These are phyloP conservation scores for Phrynocephalus versicolor DNA, from an alignment of 2,113 vertebrate genomes.

Conservation along the genomic window DNA sequence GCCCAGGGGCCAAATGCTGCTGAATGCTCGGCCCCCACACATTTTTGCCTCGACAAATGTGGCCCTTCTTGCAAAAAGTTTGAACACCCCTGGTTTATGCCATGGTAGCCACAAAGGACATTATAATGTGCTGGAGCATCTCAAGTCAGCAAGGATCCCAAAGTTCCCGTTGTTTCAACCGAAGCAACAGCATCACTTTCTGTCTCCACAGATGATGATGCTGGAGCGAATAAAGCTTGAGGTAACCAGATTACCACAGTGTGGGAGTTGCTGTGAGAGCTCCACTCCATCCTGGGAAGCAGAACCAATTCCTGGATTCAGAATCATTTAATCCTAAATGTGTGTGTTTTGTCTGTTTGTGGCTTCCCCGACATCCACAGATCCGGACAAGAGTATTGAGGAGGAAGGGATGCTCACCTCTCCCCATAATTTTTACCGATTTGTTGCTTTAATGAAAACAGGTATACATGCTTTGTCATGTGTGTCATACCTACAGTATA, in stretches of 20 bases:
- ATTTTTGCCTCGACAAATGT: too few species aligned
- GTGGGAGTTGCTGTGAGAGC: not conserved
- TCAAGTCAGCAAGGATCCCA: not conserved
- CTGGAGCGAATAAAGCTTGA: not conserved
- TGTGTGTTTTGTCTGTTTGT: too few species aligned
- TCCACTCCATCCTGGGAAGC: not conserved
- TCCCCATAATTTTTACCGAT: too few species aligned
- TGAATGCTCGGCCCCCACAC: too few species aligned
- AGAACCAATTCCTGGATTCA: not conserved
- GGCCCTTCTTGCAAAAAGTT: too few species aligned
- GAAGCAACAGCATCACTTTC: not conserved
- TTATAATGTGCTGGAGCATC: not conserved
- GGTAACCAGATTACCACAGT: not conserved
- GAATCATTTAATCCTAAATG: not conserved
- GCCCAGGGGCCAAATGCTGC: too few species aligned
- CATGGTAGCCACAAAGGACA: not conserved
- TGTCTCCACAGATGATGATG: not conserved
- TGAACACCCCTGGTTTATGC: not conserved
- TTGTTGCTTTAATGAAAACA: too few species aligned
- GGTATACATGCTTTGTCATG: too few species aligned
- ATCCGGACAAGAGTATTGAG: too few species aligned
- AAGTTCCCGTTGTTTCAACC: not conserved
- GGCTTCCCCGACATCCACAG: too few species aligned
- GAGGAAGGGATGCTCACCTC: too few species aligned
- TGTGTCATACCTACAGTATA: too few species aligned